Evolutionary conservation across 2,797 vertebrate genomes (phyloP).

Genomic region (Notoglanidium macrostoma): DNA sequence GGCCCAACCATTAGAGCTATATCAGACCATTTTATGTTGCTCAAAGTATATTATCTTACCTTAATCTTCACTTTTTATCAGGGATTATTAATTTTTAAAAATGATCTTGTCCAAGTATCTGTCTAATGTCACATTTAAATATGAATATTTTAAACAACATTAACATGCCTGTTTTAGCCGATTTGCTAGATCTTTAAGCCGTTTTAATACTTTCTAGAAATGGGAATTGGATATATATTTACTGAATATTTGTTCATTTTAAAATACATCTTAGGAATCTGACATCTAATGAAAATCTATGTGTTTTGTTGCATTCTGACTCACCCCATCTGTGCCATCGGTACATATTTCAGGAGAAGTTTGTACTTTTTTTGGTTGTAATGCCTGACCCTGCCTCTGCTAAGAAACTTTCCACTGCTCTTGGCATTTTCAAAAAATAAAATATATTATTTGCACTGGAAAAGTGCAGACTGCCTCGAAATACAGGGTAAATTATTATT

Average conservation of each 20-base stretch:
- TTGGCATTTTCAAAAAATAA: conserved; percentile 24
- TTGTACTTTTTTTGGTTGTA: background rate
- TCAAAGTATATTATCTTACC: background rate
- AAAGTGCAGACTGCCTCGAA: background rate
- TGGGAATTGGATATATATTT: background rate
- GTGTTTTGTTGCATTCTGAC: background rate
- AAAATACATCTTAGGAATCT: background rate
- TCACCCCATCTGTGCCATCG: background rate
- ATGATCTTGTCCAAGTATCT: background rate
- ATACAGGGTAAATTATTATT: background rate
- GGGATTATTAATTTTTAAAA: background rate
- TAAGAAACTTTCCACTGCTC: background rate
- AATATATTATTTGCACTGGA: conserved; percentile 4
- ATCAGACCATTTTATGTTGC: background rate
- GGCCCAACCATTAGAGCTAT: background rate
- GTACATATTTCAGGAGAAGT: conserved; percentile 3
- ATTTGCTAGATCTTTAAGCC: background rate
- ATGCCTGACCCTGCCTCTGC: background rate
- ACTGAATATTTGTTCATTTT: background rate
- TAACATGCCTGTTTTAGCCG: background rate
- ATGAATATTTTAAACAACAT: background rate
- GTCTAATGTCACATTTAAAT: background rate
- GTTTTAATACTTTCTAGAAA: background rate
- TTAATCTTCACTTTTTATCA: background rate
- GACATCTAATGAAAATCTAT: background rate